Conservation (phyloP, 2,113 vertebrate genomes). For the Antigone vipio region DNA sequence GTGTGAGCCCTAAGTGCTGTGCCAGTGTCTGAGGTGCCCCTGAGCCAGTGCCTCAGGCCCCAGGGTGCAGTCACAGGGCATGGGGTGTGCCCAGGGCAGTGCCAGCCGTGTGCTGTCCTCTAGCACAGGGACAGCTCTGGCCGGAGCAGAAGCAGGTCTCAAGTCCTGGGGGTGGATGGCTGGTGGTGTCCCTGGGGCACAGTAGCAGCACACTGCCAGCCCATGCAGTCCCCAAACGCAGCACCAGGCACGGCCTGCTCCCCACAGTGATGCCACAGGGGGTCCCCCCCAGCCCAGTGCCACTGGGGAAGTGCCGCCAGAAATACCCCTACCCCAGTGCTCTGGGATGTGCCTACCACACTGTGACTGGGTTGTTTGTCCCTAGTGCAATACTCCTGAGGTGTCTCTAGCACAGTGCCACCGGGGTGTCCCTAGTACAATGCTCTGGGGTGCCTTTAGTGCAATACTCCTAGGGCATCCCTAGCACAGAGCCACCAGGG, state of each 20-base stretch:
- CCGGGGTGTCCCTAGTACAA: fast-evolving
- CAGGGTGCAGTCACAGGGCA: not conserved
- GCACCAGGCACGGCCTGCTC: fast-evolving
- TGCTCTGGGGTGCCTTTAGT: not conserved
- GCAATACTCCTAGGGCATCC: too few species aligned
- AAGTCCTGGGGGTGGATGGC: not conserved
- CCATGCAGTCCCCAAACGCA: not conserved
- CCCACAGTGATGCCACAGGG: not conserved
- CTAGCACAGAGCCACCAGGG: not conserved
- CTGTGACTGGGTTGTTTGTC: too few species aligned
- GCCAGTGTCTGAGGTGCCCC: not conserved
- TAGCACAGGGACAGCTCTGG: fast-evolving
- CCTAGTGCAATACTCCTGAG: too few species aligned
- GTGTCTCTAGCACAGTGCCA: not conserved
- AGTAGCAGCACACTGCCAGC: not conserved
- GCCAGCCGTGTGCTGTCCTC: not conserved
- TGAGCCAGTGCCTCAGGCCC: not conserved
- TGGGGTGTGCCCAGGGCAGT: not conserved
- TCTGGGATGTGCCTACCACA: not conserved
- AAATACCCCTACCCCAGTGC: not conserved
- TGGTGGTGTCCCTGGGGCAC: not conserved
- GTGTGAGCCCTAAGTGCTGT: not conserved
- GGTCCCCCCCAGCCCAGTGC: too few species aligned
- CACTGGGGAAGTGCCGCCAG: not conserved
- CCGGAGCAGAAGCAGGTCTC: not conserved